phyloP scores from a whole-genome alignment of 2,888 invertebrate species.

The Polydrusus pterygomalis region DNA sequence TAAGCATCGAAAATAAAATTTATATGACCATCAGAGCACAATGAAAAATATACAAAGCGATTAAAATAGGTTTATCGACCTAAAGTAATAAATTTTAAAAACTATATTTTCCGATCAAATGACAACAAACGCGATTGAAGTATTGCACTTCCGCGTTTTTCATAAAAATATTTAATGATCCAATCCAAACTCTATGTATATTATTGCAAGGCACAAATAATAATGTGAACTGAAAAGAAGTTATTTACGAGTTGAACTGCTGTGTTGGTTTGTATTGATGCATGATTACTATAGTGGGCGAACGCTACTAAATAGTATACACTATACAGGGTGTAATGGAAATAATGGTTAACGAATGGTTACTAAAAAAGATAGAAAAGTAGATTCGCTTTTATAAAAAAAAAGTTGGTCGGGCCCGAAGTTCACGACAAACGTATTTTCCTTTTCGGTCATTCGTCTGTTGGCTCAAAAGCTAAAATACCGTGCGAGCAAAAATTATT shows the following conservation, averaged over 20 bases:
- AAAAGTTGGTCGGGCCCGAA: no score
- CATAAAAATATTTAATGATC: constrained; percentile 6
- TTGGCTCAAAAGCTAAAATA: no score
- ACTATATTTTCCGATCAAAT: constrained; percentile 32
- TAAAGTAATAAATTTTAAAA: constrained; percentile 27
- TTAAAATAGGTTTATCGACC: constrained; percentile 41
- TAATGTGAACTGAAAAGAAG: not conserved
- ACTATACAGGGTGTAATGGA: no score
- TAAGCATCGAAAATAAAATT: constrained; percentile 13
- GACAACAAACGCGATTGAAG: constrained; percentile 27
- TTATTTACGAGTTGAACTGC: constrained; percentile 6
- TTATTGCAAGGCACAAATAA: constrained; percentile 10
- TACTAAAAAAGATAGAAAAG: no score
- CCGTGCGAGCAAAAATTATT: no score
- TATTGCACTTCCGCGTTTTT: constrained; percentile 15
- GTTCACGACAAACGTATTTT: no score
- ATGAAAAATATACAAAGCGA: constrained; percentile 15
- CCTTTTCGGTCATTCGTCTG: no score
- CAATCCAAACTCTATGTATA: constrained; percentile 10
- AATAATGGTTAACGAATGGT: no score
- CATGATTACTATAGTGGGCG: no score
- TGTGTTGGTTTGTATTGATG: not conserved
- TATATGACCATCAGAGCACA: constrained; percentile 13
- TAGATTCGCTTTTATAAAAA: no score
- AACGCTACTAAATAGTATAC: no score